Evolutionary conservation across 2,113 vertebrate species (phyloP).

Genomic region (Leptosomus discolor): DNA sequence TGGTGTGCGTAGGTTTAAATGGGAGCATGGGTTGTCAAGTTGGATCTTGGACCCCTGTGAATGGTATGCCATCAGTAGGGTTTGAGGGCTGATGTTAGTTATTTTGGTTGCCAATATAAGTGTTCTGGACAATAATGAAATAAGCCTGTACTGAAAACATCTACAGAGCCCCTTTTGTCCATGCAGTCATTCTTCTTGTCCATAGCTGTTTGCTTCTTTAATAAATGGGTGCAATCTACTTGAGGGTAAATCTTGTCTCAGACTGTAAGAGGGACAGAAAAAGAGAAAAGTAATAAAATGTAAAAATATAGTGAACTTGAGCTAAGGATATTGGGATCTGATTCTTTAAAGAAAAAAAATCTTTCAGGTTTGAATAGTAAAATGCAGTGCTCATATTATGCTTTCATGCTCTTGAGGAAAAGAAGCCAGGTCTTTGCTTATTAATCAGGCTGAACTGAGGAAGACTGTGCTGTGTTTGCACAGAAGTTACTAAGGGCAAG

Average conservation of each 20-base stretch:
- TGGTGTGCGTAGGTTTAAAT: not conserved
- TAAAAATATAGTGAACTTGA: not conserved
- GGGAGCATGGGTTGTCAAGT: not conserved
- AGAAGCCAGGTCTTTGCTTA: not conserved
- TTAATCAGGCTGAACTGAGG: constrained; percentile 17
- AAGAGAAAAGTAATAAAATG: not conserved
- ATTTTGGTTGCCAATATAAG: not conserved
- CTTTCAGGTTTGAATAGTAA: not conserved
- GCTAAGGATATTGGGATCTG: not conserved
- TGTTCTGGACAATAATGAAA: not conserved
- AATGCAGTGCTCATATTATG: not conserved
- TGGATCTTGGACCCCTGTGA: not conserved
- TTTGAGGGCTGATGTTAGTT: not conserved
- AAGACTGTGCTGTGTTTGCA: not conserved
- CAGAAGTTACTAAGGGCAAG: constrained; percentile 38
- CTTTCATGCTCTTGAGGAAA: not conserved
- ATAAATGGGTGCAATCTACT: not conserved
- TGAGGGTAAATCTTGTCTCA: not conserved
- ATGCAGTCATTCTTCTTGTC: not conserved
- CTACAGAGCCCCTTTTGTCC: not conserved
- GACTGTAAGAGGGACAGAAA: not conserved
- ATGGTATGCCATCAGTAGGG: not conserved
- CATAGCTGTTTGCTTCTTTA: not conserved
- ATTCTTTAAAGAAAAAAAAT: not conserved
- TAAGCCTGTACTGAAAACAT: not conserved